phyloP scores from a whole-genome alignment of 2,113 vertebrate genomes.

The Lampris megalopsis region DNA sequence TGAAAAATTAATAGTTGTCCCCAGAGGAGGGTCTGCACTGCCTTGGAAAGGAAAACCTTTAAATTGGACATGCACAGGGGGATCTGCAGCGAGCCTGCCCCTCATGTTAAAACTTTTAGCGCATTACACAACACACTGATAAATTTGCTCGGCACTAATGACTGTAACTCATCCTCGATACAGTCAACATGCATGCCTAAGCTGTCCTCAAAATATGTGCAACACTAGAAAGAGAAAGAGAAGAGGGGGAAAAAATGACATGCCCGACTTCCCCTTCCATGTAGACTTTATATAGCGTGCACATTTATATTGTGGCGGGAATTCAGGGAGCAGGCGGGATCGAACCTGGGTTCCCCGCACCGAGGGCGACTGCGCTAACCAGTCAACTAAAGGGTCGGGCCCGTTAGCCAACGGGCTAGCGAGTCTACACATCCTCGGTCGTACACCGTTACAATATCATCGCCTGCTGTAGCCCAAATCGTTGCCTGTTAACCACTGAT shows the following conservation, averaged over 20 bases:
- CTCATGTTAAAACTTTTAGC: conserved; percentile 70
- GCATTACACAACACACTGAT: conserved; percentile 58
- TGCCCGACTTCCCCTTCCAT: conserved; percentile 15
- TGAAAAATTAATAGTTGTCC: conserved; percentile 82
- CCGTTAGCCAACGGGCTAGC: no score
- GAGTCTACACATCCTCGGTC: no score
- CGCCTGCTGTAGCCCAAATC: no score
- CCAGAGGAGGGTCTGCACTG: conserved; percentile 68
- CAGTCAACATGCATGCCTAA: conserved; percentile 56
- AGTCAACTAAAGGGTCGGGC: no score
- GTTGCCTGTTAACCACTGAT: conserved; percentile 37
- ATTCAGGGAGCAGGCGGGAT: no score
- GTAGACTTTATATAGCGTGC: conserved; percentile 51
- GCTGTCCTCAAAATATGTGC: conserved; percentile 51
- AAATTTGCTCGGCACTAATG: conserved; percentile 66
- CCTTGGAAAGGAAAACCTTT: conserved; percentile 75
- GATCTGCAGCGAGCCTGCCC: conserved; percentile 60
- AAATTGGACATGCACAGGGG: conserved; percentile 74
- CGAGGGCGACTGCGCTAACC: no score
- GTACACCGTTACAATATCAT: no score
- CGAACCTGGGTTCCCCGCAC: no score
- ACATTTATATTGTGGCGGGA: conserved; percentile 41
- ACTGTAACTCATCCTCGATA: conserved; percentile 61
- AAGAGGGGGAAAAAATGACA: neutral
- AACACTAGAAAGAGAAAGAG: conserved; percentile 18